Conservation (phyloP, 2,888 invertebrate species). For the Diachrysia chrysitis region DNA sequence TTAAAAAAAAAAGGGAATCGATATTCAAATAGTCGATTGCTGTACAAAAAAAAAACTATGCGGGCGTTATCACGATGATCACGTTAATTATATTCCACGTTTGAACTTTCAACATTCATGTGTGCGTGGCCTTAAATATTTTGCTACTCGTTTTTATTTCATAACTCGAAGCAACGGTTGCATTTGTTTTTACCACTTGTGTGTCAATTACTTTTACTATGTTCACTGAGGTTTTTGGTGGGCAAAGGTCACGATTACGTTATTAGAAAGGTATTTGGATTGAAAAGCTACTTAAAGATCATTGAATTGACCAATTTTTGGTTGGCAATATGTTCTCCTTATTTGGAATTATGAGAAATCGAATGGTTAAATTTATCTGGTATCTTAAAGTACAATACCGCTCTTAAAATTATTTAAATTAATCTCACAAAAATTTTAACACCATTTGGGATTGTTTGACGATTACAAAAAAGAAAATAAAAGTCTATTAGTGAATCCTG, state of each 20-base stretch:
- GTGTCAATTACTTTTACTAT: slow-evolving; percentile 54
- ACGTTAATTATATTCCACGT: slow-evolving; percentile 44
- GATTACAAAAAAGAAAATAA: too few relatives aligned
- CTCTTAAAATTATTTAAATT: too few relatives aligned
- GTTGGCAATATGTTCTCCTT: not conserved
- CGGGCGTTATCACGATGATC: slow-evolving; percentile 60
- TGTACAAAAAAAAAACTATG: slow-evolving; percentile 50
- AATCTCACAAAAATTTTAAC: too few relatives aligned
- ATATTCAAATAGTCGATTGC: slow-evolving; percentile 31
- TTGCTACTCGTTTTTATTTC: slow-evolving; percentile 48
- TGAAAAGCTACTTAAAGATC: slow-evolving; percentile 46
- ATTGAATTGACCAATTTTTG: slow-evolving; percentile 28
- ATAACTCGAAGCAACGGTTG: slow-evolving; percentile 26
- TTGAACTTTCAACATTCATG: slow-evolving; percentile 48
- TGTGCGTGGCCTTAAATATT: slow-evolving; percentile 33
- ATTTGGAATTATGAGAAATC: not conserved
- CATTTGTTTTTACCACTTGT: slow-evolving; percentile 26
- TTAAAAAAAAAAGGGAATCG: slow-evolving; percentile 28
- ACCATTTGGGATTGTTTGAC: too few relatives aligned
- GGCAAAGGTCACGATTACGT: slow-evolving; percentile 47
- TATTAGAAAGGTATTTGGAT: slow-evolving; percentile 38
- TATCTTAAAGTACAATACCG: too few relatives aligned
- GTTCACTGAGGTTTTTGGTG: slow-evolving; percentile 1
- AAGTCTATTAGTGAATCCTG: too few relatives aligned
- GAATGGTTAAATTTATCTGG: too few relatives aligned